Evolutionary conservation across 2,113 vertebrate genomes (phyloP).

Genomic region (Macroglossus sobrinus): DNA sequence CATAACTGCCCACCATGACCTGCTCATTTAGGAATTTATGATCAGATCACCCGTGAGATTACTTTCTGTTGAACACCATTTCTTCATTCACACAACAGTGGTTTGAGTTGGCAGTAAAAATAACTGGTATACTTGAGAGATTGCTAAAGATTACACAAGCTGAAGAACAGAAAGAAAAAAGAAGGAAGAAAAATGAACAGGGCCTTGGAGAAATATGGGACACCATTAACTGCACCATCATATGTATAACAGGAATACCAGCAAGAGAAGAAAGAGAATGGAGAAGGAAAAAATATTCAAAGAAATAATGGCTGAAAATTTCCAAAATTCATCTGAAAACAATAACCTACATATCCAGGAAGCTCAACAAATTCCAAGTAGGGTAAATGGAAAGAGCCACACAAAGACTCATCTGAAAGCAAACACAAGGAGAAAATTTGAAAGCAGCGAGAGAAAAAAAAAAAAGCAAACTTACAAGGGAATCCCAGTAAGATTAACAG

Average conservation of each 20-base stretch:
- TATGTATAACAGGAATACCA: background rate
- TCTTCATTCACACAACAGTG: background rate
- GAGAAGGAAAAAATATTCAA: background rate
- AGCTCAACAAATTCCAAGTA: background rate
- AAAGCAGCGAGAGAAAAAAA: background rate
- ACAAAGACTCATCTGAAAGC: background rate
- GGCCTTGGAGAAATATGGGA: background rate
- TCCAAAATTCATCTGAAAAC: background rate
- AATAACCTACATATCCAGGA: background rate
- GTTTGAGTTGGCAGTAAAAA: background rate
- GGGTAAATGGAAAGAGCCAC: background rate
- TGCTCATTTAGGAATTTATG: no score
- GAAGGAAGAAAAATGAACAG: background rate
- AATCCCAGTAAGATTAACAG: background rate
- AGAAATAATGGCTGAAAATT: background rate
- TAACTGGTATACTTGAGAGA: background rate
- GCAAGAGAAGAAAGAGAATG: background rate
- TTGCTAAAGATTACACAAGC: background rate
- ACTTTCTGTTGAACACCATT: no score
- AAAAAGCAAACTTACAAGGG: background rate
- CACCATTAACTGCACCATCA: background rate
- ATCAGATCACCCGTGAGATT: no score
- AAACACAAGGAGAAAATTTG: background rate
- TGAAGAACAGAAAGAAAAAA: background rate
- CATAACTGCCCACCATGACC: no score